A percentile compares a stretch with the other conserved stretches of the same genome.
Evolutionary conservation across 2,797 vertebrate species (phyloP).

Genomic region (Gadopsis bispinosus): DNA sequence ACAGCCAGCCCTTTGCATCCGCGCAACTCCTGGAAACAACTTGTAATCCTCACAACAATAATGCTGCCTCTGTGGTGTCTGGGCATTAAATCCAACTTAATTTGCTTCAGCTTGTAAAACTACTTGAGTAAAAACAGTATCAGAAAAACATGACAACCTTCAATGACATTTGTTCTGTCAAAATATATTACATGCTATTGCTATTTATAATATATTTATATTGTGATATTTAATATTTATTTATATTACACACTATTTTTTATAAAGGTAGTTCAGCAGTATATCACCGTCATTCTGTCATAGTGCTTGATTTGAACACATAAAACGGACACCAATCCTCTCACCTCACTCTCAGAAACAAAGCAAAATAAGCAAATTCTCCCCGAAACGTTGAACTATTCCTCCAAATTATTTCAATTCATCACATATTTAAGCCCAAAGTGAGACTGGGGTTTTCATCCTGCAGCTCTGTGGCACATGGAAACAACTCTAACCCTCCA

Average conservation of each 20-base stretch:
- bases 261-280: background rate
- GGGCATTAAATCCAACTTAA: conserved; percentile 2
- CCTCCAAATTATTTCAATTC: conserved; percentile 1
- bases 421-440: background rate
- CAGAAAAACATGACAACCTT: background rate
- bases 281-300: background rate
- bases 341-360: too few species aligned
- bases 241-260: background rate
- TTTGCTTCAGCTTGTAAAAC: conserved; percentile 18
- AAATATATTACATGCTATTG: background rate
- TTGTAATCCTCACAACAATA: conserved; percentile 9
- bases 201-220: background rate
- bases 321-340: too few species aligned
- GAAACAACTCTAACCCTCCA: background rate
- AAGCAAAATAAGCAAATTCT: too few species aligned
- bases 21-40: conserved; percentile 11
- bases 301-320: background rate
- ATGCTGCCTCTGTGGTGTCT: rapidly evolving
- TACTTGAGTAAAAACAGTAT: background rate
- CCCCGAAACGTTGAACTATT: background rate
- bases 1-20: background rate
- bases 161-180: background rate
- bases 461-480: background rate
- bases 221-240: too few species aligned
- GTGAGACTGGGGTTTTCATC: background rate